Evolutionary conservation across 2,113 vertebrate genomes (phyloP), one percentile per base, ranked within the genome.

Genomic region (Pseudopodoces humilis): DNA sequence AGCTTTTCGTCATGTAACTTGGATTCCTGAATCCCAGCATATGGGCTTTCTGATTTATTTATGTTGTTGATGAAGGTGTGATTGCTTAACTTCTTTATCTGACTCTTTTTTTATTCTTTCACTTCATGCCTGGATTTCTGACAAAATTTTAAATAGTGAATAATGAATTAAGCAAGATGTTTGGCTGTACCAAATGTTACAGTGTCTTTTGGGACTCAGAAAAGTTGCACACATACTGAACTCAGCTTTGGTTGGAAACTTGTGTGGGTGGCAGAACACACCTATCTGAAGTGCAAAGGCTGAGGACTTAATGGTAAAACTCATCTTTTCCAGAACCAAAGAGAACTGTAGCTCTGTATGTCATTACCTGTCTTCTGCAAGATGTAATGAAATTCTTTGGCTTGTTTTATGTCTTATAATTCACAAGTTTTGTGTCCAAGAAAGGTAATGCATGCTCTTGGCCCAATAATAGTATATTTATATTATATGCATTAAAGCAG

Each of bases 141-240:
- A 87, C 93, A 92, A 94, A 65, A 62, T 58, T 92, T 90, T 75
- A 81, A 86, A 63, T 88, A 74, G 76, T 96, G 94, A 95, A 95
- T 96, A 94, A 96, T 94, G 94, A 92, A 93, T 95, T 92, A 97
- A 93, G 76, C 68, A 93, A 95, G 80, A 93, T 92, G 91, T 86
- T 95, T 95, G 75, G 59, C 70, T 94, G 59, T 83, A 92, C 75
- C 90, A 96, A 95, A 93, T 93, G 90, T 81, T 88, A 47, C 84
- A 47, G 59, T 72, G 62, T 67, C 87, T 85, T 87, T 86, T 77
- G 87, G 44, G 82, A 91, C 55, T 78, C 60, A 58, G 62, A 89
- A 80, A 62, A 80, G 77, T 15, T 83, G 71, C 50, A 47, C 46
- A 50, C 9, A 16, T 39, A 69, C 55, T 74, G 80, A 94, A 83